phyloP scores from a whole-genome alignment of 2,888 invertebrate species.

The Linnaemya tessellans region DNA sequence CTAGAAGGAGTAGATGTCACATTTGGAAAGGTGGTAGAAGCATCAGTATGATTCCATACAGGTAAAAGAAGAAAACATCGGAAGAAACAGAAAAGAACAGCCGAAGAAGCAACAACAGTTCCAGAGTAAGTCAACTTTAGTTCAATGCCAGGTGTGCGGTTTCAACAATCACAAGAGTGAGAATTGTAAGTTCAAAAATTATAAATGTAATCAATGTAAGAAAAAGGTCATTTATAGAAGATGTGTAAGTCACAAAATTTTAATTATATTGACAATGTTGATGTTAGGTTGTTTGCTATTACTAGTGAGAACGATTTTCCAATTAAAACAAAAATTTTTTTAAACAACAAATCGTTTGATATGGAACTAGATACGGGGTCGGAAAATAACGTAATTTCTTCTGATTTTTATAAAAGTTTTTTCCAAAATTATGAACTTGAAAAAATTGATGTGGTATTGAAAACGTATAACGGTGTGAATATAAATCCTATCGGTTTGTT shows the following conservation, averaged over 20 bases:
- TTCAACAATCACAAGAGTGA: neutral
- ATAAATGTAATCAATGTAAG: neutral
- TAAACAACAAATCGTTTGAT: conserved; percentile 8
- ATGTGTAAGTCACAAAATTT: conserved; percentile 1
- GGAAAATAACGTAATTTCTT: conserved; percentile 35
- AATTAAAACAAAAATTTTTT: conserved; percentile 28
- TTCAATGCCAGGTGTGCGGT: too few species aligned
- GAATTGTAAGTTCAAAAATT: neutral
- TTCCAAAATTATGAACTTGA: conserved; percentile 8
- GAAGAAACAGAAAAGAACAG: too few species aligned
- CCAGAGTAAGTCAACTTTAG: neutral
- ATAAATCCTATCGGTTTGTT: conserved; percentile 16
- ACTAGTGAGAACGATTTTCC: conserved; percentile 36
- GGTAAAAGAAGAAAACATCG: neutral
- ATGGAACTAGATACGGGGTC: conserved; percentile 57
- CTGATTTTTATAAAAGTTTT: conserved; percentile 6
- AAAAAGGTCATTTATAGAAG: neutral
- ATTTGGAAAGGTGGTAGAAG: too few species aligned
- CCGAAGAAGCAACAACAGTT: too few species aligned
- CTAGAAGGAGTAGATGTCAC: too few species aligned
- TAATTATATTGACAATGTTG: conserved; percentile 3
- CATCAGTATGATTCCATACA: too few species aligned
- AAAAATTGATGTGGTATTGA: conserved; percentile 15
- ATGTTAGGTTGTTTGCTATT: conserved; percentile 39
- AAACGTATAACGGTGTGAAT: conserved; percentile 25